Percentiles rank a stretch among this genome's conserved stretches.
phyloP scores from a whole-genome alignment of 2,888 invertebrate species.

The Scaptodrosophila latifasciaeformis region DNA sequence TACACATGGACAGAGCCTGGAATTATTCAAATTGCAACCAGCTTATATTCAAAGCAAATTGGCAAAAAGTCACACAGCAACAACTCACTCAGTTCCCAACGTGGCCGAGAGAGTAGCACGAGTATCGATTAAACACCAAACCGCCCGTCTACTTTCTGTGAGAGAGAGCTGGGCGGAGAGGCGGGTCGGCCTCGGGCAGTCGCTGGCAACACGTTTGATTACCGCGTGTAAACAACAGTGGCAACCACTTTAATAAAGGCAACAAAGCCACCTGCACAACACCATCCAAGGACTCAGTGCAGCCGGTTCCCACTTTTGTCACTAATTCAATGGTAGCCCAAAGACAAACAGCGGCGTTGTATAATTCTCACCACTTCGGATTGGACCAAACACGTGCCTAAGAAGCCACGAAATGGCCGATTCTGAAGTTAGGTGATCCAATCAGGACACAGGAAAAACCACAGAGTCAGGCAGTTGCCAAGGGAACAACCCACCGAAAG shows the following conservation, averaged over 20 bases:
- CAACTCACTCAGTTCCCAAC: no score
- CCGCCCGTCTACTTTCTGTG: not conserved
- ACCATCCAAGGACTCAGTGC: slow-evolving; percentile 52
- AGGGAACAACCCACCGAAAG: slow-evolving; percentile 1
- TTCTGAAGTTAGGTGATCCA: slow-evolving; percentile 1
- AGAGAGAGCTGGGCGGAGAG: slow-evolving; percentile 2
- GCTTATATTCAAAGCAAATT: not conserved
- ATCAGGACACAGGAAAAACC: slow-evolving; percentile 8
- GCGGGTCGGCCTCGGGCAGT: slow-evolving; percentile 7
- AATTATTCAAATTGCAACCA: not conserved
- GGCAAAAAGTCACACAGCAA: no score
- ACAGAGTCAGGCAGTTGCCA: no score
- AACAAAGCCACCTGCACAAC: slow-evolving; percentile 14
- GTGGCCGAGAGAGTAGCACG: slow-evolving; percentile 5
- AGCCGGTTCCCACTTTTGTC: slow-evolving; percentile 7
- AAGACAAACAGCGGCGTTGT: no score
- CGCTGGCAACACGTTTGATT: slow-evolving; percentile 70
- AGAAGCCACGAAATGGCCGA: slow-evolving; percentile 1
- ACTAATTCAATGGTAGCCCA: not conserved
- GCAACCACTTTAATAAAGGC: slow-evolving; percentile 33
- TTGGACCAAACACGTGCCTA: slow-evolving; percentile 5
- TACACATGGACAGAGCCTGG: not conserved
- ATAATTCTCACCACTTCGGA: no score
- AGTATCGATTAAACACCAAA: slow-evolving; percentile 62
- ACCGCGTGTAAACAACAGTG: slow-evolving; percentile 68